Evolutionary conservation across 1,140 invertebrate species (phyloP).

Genomic region (Chlorops oryzae): DNA sequence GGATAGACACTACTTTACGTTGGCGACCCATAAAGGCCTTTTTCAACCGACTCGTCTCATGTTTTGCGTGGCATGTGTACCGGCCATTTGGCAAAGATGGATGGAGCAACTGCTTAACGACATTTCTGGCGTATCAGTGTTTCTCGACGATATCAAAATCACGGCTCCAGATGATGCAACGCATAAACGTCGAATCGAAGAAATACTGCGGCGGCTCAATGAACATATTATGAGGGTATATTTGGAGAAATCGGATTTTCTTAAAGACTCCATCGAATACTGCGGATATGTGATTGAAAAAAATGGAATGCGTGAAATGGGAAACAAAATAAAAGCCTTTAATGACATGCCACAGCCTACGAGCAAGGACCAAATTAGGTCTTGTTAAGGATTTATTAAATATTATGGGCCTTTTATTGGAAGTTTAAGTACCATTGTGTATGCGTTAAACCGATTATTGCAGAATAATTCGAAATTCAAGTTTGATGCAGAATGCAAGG

Average conservation of each 20-base stretch:
- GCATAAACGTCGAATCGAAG: too few species aligned
- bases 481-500: too few species aligned
- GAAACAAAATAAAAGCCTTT: slow-evolving; percentile 19
- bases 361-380: slow-evolving; percentile 18
- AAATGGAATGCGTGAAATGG: slow-evolving; percentile 18
- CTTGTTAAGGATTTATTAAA: slow-evolving; percentile 16
- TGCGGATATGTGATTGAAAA: slow-evolving; percentile 29
- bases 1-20: slow-evolving; percentile 13
- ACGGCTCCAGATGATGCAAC: slow-evolving; percentile 3
- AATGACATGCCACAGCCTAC: slow-evolving; percentile 16
- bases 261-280: slow-evolving; percentile 23
- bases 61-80: slow-evolving; percentile 20
- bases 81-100: slow-evolving; percentile 27
- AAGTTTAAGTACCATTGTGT: slow-evolving; percentile 13
- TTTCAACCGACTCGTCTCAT: slow-evolving; percentile 16
- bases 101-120: slow-evolving; percentile 25
- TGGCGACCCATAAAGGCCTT: slow-evolving; percentile 19
- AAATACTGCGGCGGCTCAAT: too few species aligned
- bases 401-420: slow-evolving; percentile 13
- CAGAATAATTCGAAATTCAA: slow-evolving; percentile 17
- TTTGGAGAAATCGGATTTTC: slow-evolving; percentile 18
- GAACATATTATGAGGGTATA: slow-evolving; percentile 20
- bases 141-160: slow-evolving; percentile 28
- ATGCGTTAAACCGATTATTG: slow-evolving; percentile 23
- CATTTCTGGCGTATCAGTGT: slow-evolving; percentile 20